A percentile compares a stretch with the other conserved stretches of the same genome.
Evolutionary conservation across 2,113 vertebrate genomes (phyloP).

Genomic region (Jacana jacana): DNA sequence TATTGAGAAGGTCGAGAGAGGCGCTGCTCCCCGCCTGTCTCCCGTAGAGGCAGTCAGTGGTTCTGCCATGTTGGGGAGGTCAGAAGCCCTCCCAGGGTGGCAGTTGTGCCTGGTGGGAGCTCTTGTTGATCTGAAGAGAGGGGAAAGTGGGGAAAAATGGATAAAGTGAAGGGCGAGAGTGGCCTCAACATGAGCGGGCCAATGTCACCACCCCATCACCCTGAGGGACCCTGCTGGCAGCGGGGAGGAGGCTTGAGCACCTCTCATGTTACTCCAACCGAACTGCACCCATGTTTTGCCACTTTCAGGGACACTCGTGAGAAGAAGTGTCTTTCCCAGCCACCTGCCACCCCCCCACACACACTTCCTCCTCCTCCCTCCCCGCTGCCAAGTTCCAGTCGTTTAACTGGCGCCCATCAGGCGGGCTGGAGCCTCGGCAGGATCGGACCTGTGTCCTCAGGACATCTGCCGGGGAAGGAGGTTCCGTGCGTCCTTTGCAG

Average conservation of each 20-base stretch:
- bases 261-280: accelerated
- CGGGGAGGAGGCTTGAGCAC: background rate
- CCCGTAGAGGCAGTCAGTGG: accelerated
- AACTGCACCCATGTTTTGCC: accelerated
- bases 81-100: accelerated
- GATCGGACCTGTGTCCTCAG: background rate
- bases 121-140: background rate
- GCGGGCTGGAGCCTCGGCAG: background rate
- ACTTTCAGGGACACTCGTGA: background rate
- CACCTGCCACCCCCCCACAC: background rate
- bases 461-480: background rate
- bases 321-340: background rate
- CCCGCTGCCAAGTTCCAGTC: background rate
- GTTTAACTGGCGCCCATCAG: background rate
- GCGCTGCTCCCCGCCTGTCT: accelerated
- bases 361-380: background rate
- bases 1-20: background rate
- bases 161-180: background rate
- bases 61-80: background rate
- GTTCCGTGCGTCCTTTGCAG: background rate
- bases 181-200: too few species aligned
- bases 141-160: accelerated
- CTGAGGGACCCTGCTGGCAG: background rate
- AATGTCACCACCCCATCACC: accelerated
- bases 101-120: accelerated